Percentiles rank a stretch among this genome's conserved stretches.
Evolutionary conservation across 1,140 invertebrate species (phyloP).

Genomic region (Polyergus mexicanus): DNA sequence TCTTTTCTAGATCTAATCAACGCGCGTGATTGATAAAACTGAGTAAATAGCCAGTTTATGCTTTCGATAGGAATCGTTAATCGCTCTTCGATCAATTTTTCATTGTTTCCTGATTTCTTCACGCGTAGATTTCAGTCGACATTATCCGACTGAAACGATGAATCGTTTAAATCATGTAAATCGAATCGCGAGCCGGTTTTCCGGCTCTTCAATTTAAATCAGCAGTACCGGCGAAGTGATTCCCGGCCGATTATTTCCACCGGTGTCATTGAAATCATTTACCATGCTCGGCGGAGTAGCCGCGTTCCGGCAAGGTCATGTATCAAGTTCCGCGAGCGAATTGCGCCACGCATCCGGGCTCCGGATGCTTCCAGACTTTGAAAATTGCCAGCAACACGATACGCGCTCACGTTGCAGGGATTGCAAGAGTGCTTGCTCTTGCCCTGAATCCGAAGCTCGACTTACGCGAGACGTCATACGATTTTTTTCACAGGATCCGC

Average conservation of each 20-base stretch:
- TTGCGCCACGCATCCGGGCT: slow-evolving; percentile 71
- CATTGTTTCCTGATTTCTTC: not conserved
- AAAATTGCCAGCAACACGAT: slow-evolving; percentile 72
- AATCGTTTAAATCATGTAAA: slow-evolving; percentile 51
- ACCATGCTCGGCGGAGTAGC: slow-evolving; percentile 52
- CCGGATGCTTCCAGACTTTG: slow-evolving; percentile 72
- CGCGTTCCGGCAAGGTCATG: slow-evolving; percentile 74
- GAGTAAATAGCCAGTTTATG: not conserved
- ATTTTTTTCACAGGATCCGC: not conserved
- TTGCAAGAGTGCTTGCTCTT: slow-evolving; percentile 35
- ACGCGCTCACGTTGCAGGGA: slow-evolving; percentile 56
- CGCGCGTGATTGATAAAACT: not conserved
- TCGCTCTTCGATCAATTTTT: not conserved
- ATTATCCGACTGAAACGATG: not conserved
- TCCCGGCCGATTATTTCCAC: slow-evolving; percentile 73
- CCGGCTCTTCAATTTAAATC: slow-evolving; percentile 68
- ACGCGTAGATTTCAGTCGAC: not conserved
- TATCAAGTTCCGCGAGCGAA: slow-evolving; percentile 75
- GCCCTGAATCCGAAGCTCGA: slow-evolving; percentile 45
- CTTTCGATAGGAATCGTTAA: too few relatives aligned
- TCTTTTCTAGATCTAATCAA: too few relatives aligned
- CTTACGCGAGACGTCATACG: slow-evolving; percentile 10
- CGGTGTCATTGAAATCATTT: slow-evolving; percentile 78
- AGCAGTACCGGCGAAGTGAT: slow-evolving; percentile 54
- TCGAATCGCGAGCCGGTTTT: slow-evolving; percentile 63